Evolutionary conservation across 1,140 invertebrate species (phyloP), one percentile per base, ranked within the genome.

Genomic region (Drosophila aff.): DNA sequence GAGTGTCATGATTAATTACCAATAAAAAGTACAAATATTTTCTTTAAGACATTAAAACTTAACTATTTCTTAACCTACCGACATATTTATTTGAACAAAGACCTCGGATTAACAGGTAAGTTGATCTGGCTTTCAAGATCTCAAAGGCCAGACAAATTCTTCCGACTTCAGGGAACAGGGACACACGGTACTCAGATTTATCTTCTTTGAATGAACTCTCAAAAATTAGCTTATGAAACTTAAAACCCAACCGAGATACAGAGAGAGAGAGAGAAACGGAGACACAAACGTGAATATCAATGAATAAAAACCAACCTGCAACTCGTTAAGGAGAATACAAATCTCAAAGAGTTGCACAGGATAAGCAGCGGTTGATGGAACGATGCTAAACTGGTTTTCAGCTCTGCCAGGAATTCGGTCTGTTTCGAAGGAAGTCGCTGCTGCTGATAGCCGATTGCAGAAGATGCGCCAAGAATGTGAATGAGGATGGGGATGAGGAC

Each of bases 151-250:
- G 31, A 46, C 40, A 46, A 46, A 68, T 68, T 63, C 67, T 71
- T 46, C 67, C 67, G 49, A 71, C 67, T 55, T 55, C 9, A 68
- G 28, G 63, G 41, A 65, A 71, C 49, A 68, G 63, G 64, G 67
- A 71, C 63, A 69, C 67, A 71, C 63, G 63, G 63, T 71, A 71
- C 64, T 71, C 67, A 71, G 67, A 68, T 71, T 71, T 47, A 68
- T 68, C 64, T 55, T 57, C 26, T 68, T 71, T 71, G 40, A 71
- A 71, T 68, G 67, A 43, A 68, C 49, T 57, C 67, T 68, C 49
- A 66, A 71, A 71, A 71, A 71, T 68, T 71, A 71, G 67, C 67
- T 71, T 71, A 71, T 71, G 67, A 68, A 71, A 71, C 33, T 68
- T 33, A 71, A 71, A 71, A 71, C 67, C 67, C 2, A 13, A 15